Percentiles rank a stretch among this genome's conserved stretches.
Evolutionary conservation across 2,888 invertebrate genomes (phyloP).

Genomic region (Anaspis maculata): DNA sequence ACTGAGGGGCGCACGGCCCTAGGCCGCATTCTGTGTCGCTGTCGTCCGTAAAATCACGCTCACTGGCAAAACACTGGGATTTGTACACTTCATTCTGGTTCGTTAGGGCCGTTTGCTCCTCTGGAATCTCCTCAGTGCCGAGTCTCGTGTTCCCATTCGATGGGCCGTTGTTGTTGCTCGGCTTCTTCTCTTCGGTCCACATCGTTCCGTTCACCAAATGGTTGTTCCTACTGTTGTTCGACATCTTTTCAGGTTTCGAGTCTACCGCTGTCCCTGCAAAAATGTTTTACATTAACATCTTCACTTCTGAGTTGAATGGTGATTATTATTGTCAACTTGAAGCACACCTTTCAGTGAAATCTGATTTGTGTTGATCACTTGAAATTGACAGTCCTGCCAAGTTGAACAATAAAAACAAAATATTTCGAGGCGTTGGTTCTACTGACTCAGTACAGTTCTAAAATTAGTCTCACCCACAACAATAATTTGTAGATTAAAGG

Average conservation of each 20-base stretch:
- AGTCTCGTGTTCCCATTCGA: slow-evolving; percentile 29
- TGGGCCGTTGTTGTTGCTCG: slow-evolving; percentile 36
- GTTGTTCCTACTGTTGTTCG: slow-evolving; percentile 18
- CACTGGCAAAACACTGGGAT: slow-evolving; percentile 28
- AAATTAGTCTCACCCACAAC: too few species aligned
- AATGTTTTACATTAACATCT: too few species aligned
- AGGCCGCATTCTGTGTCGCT: slow-evolving; percentile 66
- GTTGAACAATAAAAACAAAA: too few species aligned
- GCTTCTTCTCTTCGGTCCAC: slow-evolving; percentile 20
- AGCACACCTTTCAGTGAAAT: too few species aligned
- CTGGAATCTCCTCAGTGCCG: slow-evolving; percentile 27
- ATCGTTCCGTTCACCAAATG: slow-evolving; percentile 14
- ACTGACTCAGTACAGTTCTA: too few species aligned
- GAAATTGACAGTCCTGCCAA: too few species aligned
- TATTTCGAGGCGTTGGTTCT: too few species aligned
- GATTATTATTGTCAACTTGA: too few species aligned
- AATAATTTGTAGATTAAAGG: too few species aligned
- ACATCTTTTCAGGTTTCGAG: slow-evolving; percentile 13
- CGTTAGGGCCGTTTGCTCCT: slow-evolving; percentile 36
- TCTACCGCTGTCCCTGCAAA: slow-evolving; percentile 14
- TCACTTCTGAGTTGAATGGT: too few species aligned
- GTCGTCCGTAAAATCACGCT: slow-evolving; percentile 36
- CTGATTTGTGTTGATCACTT: too few species aligned
- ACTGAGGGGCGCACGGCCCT: slow-evolving; percentile 67
- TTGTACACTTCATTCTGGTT: slow-evolving; percentile 27